Evolutionary conservation across 2,797 vertebrate species (phyloP), one percentile per base, ranked within the genome.

Genomic region (Enteromius fasciolatus): DNA sequence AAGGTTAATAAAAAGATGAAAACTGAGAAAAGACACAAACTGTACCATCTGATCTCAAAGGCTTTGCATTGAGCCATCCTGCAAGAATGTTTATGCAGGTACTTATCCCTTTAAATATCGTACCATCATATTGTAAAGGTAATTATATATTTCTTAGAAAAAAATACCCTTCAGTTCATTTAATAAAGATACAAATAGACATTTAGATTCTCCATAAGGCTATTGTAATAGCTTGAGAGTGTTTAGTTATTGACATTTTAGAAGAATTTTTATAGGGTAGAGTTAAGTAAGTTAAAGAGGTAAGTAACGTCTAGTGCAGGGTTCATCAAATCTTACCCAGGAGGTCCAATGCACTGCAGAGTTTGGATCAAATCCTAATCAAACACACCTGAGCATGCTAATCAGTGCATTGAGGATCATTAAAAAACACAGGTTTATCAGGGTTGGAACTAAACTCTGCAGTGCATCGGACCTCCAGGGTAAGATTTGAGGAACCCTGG

Each of bases 1-100:
- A 8, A 83, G 85, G 81, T 86, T 54, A 78, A 90, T 89, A 87
- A 88, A 74, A 89, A 75, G 33, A 59, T 57, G 52, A 75, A 75
- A 59, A n/a, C n/a, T 41, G 52, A 75, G 52, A 75, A 20, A 17
- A 75, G 73, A 59, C 33, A 75, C 57, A 4, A 41, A 39, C 14
- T 0, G 33, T 59, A 31, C 15, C n/a, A 76, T 39, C 52, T 66
- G 2, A 14, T 77, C 46, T 36, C 1, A 39, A 64, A 3, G 1
- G n/a, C 41, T 83, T 23, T 68, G 11, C 25, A 66, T 64, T 39
- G 7, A 57, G 72, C 31, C 33, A 41, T 54, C 52, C 73, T 25
- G n/a, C n/a, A 25, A 20, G 14, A 75, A 25, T 75, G n/a, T 75
- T 75, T 75, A 75, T 41, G 23, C 54, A 57, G 54, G n/a, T 57